phyloP scores from a whole-genome alignment of 2,888 invertebrate species.

The Lasiommata megera region DNA sequence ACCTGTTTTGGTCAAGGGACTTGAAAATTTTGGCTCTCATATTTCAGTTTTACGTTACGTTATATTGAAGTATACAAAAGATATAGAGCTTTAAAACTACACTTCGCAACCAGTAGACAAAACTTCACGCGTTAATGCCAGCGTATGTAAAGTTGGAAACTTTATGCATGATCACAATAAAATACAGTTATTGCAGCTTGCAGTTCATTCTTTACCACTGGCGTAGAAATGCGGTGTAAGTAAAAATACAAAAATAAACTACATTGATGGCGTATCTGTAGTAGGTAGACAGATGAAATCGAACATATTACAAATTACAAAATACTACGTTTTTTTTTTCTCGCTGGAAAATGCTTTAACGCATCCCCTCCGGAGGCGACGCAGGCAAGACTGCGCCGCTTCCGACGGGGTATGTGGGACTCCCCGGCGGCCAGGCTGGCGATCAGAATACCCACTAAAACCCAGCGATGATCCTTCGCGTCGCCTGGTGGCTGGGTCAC shows the following conservation, averaged over 20 bases:
- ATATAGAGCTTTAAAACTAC: constrained; percentile 12
- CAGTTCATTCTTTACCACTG: constrained; percentile 35
- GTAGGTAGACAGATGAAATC: no score
- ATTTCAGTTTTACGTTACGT: background rate
- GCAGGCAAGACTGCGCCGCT: no score
- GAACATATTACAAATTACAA: no score
- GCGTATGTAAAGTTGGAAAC: constrained; percentile 40
- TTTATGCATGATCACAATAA: constrained; percentile 45
- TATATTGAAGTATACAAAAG: constrained; percentile 2
- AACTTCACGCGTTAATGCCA: constrained; percentile 26
- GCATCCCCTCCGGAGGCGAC: no score
- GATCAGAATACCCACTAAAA: no score
- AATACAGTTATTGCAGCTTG: constrained; percentile 49
- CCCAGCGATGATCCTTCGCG: no score
- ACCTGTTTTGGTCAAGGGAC: no score
- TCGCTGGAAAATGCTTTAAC: no score
- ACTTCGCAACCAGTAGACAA: constrained; percentile 23
- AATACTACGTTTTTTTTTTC: no score
- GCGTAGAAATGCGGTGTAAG: background rate
- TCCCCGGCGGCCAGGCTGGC: no score
- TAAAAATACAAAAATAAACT: background rate
- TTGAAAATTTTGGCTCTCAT: background rate
- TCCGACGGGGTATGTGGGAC: no score
- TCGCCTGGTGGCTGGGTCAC: no score
- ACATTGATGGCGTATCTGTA: background rate